Conservation (phyloP, 2,888 invertebrate genomes). For the Drosophila diplacantha region DNA sequence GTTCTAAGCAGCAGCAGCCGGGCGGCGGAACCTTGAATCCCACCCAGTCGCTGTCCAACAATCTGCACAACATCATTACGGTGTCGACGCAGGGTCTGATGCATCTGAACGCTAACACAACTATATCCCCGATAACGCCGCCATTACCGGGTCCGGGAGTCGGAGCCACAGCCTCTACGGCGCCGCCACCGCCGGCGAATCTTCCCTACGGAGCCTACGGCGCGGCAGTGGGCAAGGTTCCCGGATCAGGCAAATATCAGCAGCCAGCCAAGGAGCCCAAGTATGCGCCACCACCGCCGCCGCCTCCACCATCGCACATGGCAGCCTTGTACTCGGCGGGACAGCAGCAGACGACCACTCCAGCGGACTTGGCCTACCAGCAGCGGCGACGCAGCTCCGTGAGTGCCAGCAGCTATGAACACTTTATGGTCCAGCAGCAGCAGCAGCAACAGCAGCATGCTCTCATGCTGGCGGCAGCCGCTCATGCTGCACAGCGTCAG, state of each 20-base stretch:
- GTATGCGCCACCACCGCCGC: conserved; percentile 56
- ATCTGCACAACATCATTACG: conserved; percentile 75
- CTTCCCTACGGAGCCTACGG: conserved; percentile 63
- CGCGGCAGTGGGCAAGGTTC: conserved; percentile 23
- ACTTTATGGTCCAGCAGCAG: conserved; percentile 71
- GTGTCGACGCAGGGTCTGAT: conserved; percentile 76
- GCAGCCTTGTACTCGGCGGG: conserved; percentile 55
- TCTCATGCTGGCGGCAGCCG: conserved; percentile 50
- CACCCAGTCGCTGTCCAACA: conserved; percentile 60
- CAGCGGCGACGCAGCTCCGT: conserved; percentile 72
- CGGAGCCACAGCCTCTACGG: conserved; percentile 57
- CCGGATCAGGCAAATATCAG: conserved; percentile 47
- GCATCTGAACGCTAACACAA: conserved; percentile 77
- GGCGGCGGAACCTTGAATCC: conserved; percentile 68
- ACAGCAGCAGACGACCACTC: conserved; percentile 21
- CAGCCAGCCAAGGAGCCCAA: conserved; percentile 56
- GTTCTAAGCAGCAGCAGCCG: conserved; percentile 65
- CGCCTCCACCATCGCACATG: conserved; percentile 53
- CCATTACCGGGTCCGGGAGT: conserved; percentile 62
- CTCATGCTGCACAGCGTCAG: conserved; percentile 62
- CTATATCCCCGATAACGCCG: conserved; percentile 77
- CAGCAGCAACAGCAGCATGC: conserved; percentile 67
- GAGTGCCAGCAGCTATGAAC: conserved; percentile 72
- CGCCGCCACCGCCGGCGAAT: conserved; percentile 62
- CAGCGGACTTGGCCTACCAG: conserved; percentile 68